A percentile compares a stretch with the other conserved stretches of the same genome.
Conservation (phyloP, 2,797 vertebrate genomes). For the Notamacropus eugenii region DNA sequence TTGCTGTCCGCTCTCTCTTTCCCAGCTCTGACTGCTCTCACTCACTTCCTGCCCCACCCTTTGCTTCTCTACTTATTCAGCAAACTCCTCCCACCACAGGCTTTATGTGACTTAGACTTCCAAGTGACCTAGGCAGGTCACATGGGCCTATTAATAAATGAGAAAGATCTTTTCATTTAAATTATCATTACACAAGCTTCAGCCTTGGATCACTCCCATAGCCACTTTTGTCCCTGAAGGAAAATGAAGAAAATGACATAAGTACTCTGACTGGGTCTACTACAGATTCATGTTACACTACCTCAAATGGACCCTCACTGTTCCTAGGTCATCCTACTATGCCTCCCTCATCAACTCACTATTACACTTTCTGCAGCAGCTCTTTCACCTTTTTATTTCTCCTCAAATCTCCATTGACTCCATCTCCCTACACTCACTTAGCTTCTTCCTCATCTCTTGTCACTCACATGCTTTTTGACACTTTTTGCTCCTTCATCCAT, state of each 20-base stretch:
- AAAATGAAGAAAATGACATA: not conserved
- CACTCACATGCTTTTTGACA: not conserved
- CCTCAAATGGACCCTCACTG: not conserved
- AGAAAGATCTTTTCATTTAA: no score
- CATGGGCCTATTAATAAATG: no score
- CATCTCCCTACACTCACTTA: not conserved
- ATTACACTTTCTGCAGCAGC: not conserved
- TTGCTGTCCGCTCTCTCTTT: no score
- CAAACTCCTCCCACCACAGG: no score
- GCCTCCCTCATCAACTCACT: not conserved
- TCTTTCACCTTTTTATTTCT: not conserved
- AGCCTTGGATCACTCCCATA: not conserved
- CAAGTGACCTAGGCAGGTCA: no score
- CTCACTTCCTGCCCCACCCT: no score
- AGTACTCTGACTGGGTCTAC: not conserved
- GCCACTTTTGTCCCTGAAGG: not conserved
- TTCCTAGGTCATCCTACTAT: not conserved
- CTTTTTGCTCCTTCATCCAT: not conserved
- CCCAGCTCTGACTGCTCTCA: no score
- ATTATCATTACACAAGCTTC: not conserved
- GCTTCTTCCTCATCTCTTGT: not conserved
- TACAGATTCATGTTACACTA: not conserved
- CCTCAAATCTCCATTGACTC: not conserved
- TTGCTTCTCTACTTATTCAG: no score
- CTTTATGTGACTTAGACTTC: no score